Conservation (phyloP, 2,888 invertebrate genomes). For the Ophion slaviceki region DNA sequence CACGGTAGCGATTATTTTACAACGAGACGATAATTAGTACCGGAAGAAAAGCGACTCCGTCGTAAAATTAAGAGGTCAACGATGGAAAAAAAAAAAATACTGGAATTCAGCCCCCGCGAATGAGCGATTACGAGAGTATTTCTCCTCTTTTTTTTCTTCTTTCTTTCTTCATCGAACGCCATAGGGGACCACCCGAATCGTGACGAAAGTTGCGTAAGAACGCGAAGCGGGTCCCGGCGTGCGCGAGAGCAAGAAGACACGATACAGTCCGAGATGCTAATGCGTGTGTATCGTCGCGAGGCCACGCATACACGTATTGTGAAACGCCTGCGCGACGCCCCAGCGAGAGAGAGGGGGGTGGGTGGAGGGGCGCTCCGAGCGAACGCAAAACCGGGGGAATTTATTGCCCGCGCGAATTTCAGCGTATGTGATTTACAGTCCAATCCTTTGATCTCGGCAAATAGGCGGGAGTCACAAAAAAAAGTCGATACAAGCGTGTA, state of each 20-base stretch:
- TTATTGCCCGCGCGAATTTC: slow-evolving; percentile 64
- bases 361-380: background rate
- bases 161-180: slow-evolving; percentile 26
- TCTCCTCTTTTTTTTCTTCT: background rate
- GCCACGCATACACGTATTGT: slow-evolving; percentile 39
- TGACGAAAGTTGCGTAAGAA: slow-evolving; percentile 55
- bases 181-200: slow-evolving; percentile 60
- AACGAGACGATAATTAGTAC: background rate
- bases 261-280: slow-evolving; percentile 49
- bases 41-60: background rate
- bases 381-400: slow-evolving; percentile 52
- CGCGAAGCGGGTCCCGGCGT: background rate
- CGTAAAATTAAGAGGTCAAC: too few relatives aligned
- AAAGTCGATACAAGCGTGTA: slow-evolving; percentile 17
- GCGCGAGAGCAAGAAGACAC: slow-evolving; percentile 25
- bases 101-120: background rate
- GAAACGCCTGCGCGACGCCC: slow-evolving; percentile 51
- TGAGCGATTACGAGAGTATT: slow-evolving; percentile 2
- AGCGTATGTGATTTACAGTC: slow-evolving; percentile 66
- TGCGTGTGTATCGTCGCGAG: slow-evolving; percentile 48
- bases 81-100: background rate
- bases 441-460: slow-evolving; percentile 65
- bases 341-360: background rate
- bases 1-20: slow-evolving; percentile 3
- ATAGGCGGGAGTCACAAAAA: slow-evolving; percentile 59